These are phyloP conservation scores for Phrynocephalus guinanensis DNA, from an alignment of 2,797 vertebrate species.

Conservation along the genomic window DNA sequence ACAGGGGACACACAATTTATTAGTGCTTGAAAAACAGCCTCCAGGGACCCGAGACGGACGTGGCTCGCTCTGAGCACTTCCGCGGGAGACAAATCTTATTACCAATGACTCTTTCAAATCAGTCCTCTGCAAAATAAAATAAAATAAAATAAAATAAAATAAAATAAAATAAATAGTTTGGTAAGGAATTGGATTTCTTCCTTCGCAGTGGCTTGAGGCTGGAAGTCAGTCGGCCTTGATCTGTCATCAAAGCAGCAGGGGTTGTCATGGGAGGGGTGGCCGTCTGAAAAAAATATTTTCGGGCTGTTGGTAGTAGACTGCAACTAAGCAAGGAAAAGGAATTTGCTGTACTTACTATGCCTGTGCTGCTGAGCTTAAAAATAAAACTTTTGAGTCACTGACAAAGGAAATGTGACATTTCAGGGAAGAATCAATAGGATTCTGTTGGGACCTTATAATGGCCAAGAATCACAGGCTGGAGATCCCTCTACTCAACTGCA, in stretches of 20 bases:
- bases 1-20: constrained; percentile 67
- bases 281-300: too few relatives aligned
- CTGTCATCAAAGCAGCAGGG: constrained; percentile 16
- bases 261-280: too few relatives aligned
- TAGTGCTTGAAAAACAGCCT: constrained; percentile 52
- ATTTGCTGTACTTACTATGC: not conserved
- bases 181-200: constrained; percentile 52
- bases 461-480: too few relatives aligned
- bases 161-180: constrained; percentile 15
- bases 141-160: too few relatives aligned
- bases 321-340: not conserved
- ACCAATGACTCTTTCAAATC: constrained; percentile 40
- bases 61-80: constrained; percentile 59
- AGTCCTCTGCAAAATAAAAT: constrained; percentile 13
- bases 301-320: too few relatives aligned
- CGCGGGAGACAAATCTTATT: constrained; percentile 58
- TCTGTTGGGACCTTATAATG: too few relatives aligned
- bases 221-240: not conserved
- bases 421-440: too few relatives aligned
- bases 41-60: constrained; percentile 47
- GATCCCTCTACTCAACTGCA: too few relatives aligned
- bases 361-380: too few relatives aligned
- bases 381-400: too few relatives aligned
- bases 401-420: too few relatives aligned
- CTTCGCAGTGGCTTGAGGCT: not conserved